Evolutionary conservation across 2,888 invertebrate species (phyloP), one percentile per base, ranked within the genome.

Genomic region (Aporophyla lueneburgensis): DNA sequence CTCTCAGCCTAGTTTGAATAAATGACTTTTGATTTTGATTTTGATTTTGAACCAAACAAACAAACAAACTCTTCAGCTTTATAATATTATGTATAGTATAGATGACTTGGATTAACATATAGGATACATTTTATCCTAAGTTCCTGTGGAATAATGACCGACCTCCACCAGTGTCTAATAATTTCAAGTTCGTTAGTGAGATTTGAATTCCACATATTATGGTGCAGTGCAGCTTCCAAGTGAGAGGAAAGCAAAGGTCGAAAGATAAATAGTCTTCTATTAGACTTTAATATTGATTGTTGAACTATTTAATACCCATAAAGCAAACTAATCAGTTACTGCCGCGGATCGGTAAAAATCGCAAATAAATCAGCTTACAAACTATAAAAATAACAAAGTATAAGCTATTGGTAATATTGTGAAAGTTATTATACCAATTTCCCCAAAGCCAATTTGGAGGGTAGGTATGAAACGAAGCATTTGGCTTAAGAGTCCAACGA

Each of bases 401-500:
- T 43, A 51, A 2, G 5, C 10, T 62, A 16, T 56, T 53, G 24
- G 46, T 21, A 7, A 68, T 58, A 46, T 59, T 54, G 21, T 33
- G 12, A 61, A 58, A 21, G n/a, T 56, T 69, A 43, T 72, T 27
- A 27, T 24, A 69, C 33, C 65, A 71, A 58, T 80, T 58, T n/a
- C 40, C 14, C 43, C 21, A 56, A 53, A 27, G 49, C 46, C 68
- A 66, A 76, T 83, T 80, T 83, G 5, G 27, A 58, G 58, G 40
- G 49, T 71, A 68, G 49, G 49, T 71, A 71, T 77, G 70, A 83
- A 80, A 66, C 66, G 27, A 53, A 78, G 56, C 51, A 46, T 84
- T 81, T 72, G 76, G 59, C 71, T 74, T 70, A 83, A 77, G 71
- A 61, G 69, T 82, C 59, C 67, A 76, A 69, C 65, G 65, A 73